A percentile compares a stretch with the other conserved stretches of the same genome.
Conservation (phyloP, 2,113 vertebrate species). For the Crypturellus undulatus region DNA sequence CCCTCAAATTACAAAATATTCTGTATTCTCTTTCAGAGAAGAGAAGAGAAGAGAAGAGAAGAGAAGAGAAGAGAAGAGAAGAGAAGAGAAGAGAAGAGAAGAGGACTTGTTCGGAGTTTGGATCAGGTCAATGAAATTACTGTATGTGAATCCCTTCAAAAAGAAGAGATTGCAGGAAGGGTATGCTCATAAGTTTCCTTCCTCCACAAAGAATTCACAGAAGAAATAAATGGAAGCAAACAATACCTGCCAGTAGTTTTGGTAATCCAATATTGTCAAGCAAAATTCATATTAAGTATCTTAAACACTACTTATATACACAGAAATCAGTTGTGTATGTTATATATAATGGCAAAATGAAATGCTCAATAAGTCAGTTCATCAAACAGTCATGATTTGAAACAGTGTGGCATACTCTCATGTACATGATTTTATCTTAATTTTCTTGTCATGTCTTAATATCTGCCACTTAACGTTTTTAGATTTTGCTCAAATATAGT, state of each 20-base stretch:
- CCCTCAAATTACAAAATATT: background rate
- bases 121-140: background rate
- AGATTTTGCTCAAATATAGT: background rate
- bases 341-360: background rate
- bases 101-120: background rate
- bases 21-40: no score
- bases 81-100: no score
- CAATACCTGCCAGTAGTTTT: fast-evolving
- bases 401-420: background rate
- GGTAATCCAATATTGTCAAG: background rate
- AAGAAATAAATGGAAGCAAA: background rate
- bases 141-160: background rate
- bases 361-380: background rate
- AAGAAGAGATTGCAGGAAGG: background rate
- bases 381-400: background rate
- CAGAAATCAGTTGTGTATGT: background rate
- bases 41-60: no score
- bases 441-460: background rate
- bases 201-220: fast-evolving
- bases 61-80: no score
- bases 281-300: background rate
- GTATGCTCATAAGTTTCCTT: background rate
- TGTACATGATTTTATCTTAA: background rate
- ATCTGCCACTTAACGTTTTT: background rate
- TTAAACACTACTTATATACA: background rate